A percentile compares a stretch with the other conserved stretches of the same genome.
These are phyloP conservation scores for Lacanobia wlatinum DNA, from an alignment of 2,888 invertebrate species.

Conservation along the genomic window DNA sequence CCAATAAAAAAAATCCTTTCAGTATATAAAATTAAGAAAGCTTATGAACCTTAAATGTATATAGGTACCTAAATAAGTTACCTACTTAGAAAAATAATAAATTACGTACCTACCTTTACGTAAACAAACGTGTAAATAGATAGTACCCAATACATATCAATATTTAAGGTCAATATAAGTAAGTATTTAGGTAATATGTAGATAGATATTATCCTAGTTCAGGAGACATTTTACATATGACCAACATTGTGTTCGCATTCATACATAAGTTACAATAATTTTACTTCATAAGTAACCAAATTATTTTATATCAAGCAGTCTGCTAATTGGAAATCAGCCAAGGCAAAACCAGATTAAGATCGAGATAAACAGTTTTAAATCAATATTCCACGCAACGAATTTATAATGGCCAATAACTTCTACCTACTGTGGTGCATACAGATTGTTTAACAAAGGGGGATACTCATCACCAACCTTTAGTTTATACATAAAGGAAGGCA, in stretches of 20 bases:
- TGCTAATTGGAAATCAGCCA: not conserved
- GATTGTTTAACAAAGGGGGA: not conserved
- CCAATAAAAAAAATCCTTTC: slow-evolving; percentile 16
- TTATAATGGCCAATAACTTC: not conserved
- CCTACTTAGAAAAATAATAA: slow-evolving; percentile 16
- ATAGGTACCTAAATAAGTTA: slow-evolving; percentile 4
- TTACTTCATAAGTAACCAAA: not conserved
- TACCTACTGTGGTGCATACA: not conserved
- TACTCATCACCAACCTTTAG: not conserved
- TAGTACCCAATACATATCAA: slow-evolving; percentile 24
- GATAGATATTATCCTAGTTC: slow-evolving; percentile 1
- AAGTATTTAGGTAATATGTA: not conserved
- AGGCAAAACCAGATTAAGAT: not conserved
- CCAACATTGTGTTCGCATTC: slow-evolving; percentile 34
- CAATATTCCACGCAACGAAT: not conserved
- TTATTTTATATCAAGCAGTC: not conserved
- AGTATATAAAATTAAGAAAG: slow-evolving; percentile 25
- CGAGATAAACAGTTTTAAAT: not conserved
- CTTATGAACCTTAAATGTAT: slow-evolving; percentile 41
- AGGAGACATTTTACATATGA: slow-evolving; percentile 20
- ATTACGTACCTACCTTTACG: slow-evolving; percentile 16
- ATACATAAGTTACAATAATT: slow-evolving; percentile 6
- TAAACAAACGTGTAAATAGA: slow-evolving; percentile 20
- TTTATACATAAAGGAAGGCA: not conserved
- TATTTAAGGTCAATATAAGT: slow-evolving; percentile 9